These are phyloP conservation scores for Leptinotarsa haldemani DNA, from an alignment of 2,888 invertebrate species.

Conservation along the genomic window DNA sequence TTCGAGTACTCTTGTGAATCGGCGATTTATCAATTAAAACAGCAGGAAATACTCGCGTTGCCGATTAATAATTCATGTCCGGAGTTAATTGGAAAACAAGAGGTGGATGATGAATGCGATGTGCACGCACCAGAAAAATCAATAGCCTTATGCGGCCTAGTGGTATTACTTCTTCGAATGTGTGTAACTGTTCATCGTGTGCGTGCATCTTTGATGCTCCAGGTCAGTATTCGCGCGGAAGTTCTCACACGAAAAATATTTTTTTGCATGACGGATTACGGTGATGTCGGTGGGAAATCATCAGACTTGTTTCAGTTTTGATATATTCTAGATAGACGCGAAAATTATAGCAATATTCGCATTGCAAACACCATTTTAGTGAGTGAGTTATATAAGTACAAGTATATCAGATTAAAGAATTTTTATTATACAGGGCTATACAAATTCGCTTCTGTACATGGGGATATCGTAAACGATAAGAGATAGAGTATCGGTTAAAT, in stretches of 20 bases:
- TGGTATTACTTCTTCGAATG: constrained; percentile 36
- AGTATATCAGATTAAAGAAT: no score
- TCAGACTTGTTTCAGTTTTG: no score
- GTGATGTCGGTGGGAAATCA: no score
- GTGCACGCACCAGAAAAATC: constrained; percentile 38
- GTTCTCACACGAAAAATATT: not conserved
- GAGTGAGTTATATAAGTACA: no score
- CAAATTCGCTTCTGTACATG: no score
- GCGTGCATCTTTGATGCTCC: constrained; percentile 32
- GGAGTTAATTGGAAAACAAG: constrained; percentile 40
- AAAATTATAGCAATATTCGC: no score
- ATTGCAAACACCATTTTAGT: no score
- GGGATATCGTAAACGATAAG: no score
- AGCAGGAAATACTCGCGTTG: constrained; percentile 34
- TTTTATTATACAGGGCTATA: no score
- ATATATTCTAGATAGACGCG: no score
- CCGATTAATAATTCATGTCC: constrained; percentile 38
- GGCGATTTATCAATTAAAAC: constrained; percentile 27
- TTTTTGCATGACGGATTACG: no score
- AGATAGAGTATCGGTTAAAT: no score
- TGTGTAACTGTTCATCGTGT: constrained; percentile 38
- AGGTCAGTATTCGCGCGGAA: constrained; percentile 23
- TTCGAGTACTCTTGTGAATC: constrained; percentile 5
- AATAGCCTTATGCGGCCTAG: constrained; percentile 35
- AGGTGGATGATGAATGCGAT: constrained; percentile 36